Evolutionary conservation across 2,113 vertebrate genomes (phyloP).

Genomic region (Neolamprologus toae): DNA sequence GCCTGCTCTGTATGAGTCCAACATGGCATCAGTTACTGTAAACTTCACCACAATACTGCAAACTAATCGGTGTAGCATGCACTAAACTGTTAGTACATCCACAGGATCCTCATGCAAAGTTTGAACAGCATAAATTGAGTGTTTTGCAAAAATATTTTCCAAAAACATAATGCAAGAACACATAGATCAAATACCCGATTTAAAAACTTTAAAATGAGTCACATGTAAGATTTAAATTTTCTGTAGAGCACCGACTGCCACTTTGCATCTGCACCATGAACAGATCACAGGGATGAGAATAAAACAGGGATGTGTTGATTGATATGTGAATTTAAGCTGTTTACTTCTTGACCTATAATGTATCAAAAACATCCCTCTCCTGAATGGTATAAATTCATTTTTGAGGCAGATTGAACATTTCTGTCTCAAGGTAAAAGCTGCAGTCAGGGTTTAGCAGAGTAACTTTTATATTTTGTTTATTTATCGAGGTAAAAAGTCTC

Average conservation of each 20-base stretch:
- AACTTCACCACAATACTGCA: background rate
- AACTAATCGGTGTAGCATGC: rapidly evolving
- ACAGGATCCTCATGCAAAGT: background rate
- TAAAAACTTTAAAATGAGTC: background rate
- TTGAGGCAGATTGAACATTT: background rate
- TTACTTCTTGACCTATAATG: background rate
- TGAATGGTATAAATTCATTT: background rate
- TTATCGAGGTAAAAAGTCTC: background rate
- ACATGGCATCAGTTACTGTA: background rate
- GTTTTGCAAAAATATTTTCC: background rate
- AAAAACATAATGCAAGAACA: background rate
- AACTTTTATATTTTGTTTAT: background rate
- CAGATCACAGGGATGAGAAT: background rate
- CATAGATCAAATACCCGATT: background rate
- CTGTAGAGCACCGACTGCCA: background rate
- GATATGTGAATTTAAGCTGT: background rate
- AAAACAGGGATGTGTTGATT: background rate
- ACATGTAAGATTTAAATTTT: background rate
- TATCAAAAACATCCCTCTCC: background rate
- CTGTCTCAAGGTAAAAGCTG: background rate
- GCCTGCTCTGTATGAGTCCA: background rate
- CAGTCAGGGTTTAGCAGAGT: background rate
- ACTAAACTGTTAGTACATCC: background rate
- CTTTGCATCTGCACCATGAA: background rate
- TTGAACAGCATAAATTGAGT: background rate